phyloP scores from a whole-genome alignment of 2,797 vertebrate species.

The Pseudomugil tenellus region DNA sequence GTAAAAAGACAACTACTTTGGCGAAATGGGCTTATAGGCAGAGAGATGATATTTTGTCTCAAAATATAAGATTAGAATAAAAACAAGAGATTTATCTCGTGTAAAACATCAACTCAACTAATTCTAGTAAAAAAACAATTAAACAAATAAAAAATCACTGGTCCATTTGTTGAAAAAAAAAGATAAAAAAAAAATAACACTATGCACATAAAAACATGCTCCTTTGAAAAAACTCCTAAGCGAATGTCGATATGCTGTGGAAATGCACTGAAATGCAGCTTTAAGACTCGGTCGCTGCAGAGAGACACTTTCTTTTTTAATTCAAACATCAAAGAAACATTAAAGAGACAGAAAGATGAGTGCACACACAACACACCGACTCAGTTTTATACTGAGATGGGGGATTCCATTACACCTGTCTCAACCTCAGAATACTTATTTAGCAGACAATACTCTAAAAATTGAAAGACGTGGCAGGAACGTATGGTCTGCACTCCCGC shows the following conservation, averaged over 20 bases:
- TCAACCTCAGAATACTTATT: conserved; percentile 45
- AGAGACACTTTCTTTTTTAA: conserved; percentile 27
- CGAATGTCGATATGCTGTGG: conserved; percentile 37
- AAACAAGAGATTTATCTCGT: not conserved
- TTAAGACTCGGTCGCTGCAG: conserved; percentile 36
- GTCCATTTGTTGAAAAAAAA: not conserved
- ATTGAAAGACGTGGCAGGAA: conserved; percentile 45
- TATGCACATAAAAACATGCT: conserved; percentile 32
- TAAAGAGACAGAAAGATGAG: conserved; percentile 44
- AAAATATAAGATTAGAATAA: not conserved
- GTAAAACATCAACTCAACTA: not conserved
- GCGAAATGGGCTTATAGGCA: not conserved
- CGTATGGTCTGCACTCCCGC: conserved; percentile 21
- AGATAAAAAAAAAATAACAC: not conserved
- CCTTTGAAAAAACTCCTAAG: conserved; percentile 14
- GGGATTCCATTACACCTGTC: conserved; percentile 56
- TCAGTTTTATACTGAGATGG: conserved; percentile 24
- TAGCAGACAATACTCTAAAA: conserved; percentile 51
- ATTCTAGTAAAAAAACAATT: not conserved
- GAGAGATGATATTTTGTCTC: not conserved
- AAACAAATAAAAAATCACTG: not conserved
- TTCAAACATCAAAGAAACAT: conserved; percentile 68
- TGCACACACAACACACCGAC: conserved; percentile 11
- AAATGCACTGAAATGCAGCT: conserved; percentile 42
- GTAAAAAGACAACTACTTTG: not conserved